These are phyloP conservation scores for Lutjanus erythropterus DNA, from an alignment of 2,113 vertebrate species.

Conservation along the genomic window DNA sequence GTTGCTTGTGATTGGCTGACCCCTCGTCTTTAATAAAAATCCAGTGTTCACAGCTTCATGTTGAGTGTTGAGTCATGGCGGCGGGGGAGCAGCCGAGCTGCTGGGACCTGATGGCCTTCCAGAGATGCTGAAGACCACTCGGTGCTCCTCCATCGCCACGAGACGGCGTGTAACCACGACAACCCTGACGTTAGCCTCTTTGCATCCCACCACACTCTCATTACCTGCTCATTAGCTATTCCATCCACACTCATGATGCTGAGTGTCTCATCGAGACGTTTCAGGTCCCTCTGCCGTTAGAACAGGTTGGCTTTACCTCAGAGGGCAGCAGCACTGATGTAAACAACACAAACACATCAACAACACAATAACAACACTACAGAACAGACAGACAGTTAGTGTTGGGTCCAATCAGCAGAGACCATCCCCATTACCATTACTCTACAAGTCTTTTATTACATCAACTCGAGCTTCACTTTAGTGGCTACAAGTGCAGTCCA, in stretches of 20 bases:
- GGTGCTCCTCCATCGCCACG: conserved; percentile 13
- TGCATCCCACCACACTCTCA: conserved; percentile 8
- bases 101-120: background rate
- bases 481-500: conserved; percentile 12
- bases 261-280: conserved; percentile 9
- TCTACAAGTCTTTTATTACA: background rate
- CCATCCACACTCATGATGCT: background rate
- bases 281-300: background rate
- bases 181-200: conserved; percentile 28
- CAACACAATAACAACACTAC: background rate
- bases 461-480: background rate
- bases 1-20: no score
- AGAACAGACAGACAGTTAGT: background rate
- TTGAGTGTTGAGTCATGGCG: conserved; percentile 27
- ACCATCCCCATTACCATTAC: background rate
- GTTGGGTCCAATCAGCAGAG: background rate
- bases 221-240: background rate
- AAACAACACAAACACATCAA: background rate
- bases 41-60: background rate
- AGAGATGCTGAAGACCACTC: conserved; percentile 20
- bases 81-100: background rate
- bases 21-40: no score
- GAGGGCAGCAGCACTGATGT: background rate
- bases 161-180: conserved; percentile 40
- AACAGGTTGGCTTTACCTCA: background rate